Evolutionary conservation across 2,113 vertebrate species (phyloP).

Genomic region (Gallinago media): DNA sequence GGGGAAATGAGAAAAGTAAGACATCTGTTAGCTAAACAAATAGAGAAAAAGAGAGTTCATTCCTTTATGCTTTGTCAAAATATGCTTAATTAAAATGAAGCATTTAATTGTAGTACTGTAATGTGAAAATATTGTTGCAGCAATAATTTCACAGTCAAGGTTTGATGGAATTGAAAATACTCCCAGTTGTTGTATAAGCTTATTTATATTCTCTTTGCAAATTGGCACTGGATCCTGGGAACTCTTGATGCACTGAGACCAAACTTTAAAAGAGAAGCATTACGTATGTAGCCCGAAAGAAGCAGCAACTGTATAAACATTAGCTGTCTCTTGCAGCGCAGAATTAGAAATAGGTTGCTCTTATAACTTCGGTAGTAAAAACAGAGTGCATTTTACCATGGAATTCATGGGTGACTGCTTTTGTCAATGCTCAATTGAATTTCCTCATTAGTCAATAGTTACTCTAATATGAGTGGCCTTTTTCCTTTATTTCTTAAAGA

Average conservation of each 20-base stretch:
- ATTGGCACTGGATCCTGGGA: background rate
- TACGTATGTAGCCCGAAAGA: background rate
- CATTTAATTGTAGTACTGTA: slow-evolving; percentile 43
- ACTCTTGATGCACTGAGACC: background rate
- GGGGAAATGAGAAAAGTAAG: slow-evolving; percentile 25
- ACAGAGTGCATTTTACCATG: background rate
- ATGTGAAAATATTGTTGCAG: slow-evolving; percentile 19
- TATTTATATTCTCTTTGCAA: background rate
- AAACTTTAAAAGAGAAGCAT: background rate
- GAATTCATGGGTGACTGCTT: background rate
- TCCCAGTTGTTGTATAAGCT: background rate
- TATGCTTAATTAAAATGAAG: slow-evolving; percentile 53
- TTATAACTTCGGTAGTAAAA: background rate
- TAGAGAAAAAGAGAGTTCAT: slow-evolving; percentile 25
- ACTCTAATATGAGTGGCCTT: background rate
- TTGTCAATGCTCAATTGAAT: background rate
- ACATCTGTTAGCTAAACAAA: slow-evolving; percentile 32
- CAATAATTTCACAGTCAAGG: slow-evolving; percentile 39
- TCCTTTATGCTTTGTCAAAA: slow-evolving; percentile 55
- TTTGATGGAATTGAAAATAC: slow-evolving; percentile 36
- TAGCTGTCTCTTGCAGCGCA: background rate
- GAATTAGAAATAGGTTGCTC: background rate
- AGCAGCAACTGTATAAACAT: background rate
- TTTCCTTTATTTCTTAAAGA: background rate
- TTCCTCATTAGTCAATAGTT: background rate